A percentile compares a stretch with the other conserved stretches of the same genome.
Conservation (phyloP, 2,797 vertebrate species). For the Poeciliopsis infans region DNA sequence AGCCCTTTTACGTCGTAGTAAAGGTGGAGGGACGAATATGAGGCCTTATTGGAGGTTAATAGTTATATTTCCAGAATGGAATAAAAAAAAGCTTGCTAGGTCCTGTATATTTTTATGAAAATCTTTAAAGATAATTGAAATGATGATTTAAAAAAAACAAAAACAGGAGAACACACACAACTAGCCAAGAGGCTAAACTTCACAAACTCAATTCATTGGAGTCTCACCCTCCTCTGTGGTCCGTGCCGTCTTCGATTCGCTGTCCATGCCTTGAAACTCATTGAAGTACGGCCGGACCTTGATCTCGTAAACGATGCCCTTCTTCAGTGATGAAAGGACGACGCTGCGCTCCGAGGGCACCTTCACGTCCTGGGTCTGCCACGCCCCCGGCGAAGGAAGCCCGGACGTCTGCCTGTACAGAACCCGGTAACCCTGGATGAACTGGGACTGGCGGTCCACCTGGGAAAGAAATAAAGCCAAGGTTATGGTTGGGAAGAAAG, state of each 20-base stretch:
- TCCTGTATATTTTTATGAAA: neutral
- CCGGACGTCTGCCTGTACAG: constrained; percentile 94
- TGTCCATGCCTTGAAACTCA: constrained; percentile 99
- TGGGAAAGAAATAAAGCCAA: constrained; percentile 58
- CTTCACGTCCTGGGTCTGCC: constrained; percentile 95
- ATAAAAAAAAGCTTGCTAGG: neutral
- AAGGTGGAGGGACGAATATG: too few relatives aligned
- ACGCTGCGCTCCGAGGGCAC: constrained; percentile 90
- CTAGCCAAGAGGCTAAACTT: neutral
- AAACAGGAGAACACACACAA: neutral
- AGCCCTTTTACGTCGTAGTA: too few relatives aligned
- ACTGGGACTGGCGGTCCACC: constrained; percentile 98
- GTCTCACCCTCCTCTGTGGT: constrained; percentile 93
- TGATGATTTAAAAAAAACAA: neutral
- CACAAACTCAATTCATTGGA: neutral
- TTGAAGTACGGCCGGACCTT: constrained; percentile 99
- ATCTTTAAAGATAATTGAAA: neutral
- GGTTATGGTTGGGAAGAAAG: constrained; percentile 15
- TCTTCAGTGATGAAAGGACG: constrained; percentile 89
- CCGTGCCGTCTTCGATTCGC: constrained; percentile 91
- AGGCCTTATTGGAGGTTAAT: neutral
- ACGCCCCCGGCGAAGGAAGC: constrained; percentile 83
- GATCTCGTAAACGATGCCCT: constrained; percentile 95
- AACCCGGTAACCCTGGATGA: constrained; percentile 97
- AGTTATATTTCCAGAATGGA: neutral